Base-by-base conservation (phyloP, 2,888 invertebrate genomes). In the Monochamus alternatus region DNA sequence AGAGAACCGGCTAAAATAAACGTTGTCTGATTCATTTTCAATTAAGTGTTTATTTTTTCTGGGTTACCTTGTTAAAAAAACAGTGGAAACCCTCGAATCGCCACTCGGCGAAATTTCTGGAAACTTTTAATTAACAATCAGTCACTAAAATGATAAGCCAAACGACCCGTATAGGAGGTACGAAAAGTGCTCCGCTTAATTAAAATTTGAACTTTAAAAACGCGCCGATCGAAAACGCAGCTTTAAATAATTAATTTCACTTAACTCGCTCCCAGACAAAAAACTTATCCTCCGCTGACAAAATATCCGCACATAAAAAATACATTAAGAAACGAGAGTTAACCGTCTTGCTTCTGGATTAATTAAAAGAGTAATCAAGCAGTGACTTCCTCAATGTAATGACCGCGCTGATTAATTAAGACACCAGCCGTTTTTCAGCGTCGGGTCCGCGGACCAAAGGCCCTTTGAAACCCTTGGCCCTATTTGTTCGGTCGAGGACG, bases 361-460 rank as follows among this genome's bases (percentile, higher is more conserved):
- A 79, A 79, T 79, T 79, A 79, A 77, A 77, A 79, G 65, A 71
- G 79, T 73, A 76, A 75, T 77, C 76, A 74, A 64, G 75, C 72
- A 75, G 74, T 75, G 77, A 73, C 76, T 75, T 75, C 76, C 55
- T 74, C 65, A 63, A 60, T 69, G 78, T 77, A 77, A 78, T 75
- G 64, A 71, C 64, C 60, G 30, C 60, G 73, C 73, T 68, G 74
- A 77, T 78, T 78, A 78, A 77, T 78, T 78, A 77, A 76, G 67
- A 30, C 58, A 62, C 73, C 76, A 77, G 73, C 76, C 75, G 78
- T 76, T 78, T 78, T 78, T 76, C 78, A 76, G 73, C 76, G 73
- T 59, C 71, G 63, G 47, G 74, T 68, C 67, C 71, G 75, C 73
- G 66, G 69, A 65, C 75, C 75, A 73, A 74, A 70, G 70, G 58